A percentile compares a stretch with the other conserved stretches of the same genome.
Conservation (phyloP, 2,888 invertebrate species). For the Scelioninae gen. 2 region DNA sequence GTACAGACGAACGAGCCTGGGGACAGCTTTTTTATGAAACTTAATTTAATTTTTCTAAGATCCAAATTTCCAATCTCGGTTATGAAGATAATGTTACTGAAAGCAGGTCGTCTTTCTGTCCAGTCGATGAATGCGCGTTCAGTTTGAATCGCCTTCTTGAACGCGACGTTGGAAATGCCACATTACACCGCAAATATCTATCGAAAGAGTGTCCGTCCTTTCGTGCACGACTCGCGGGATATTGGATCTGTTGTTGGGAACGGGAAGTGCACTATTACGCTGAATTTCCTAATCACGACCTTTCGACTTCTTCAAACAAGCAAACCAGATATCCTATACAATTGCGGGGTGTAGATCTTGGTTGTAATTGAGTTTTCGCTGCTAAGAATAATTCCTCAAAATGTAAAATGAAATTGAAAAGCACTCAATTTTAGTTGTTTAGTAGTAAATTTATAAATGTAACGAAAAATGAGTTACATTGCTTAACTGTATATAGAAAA, state of each 20-base stretch:
- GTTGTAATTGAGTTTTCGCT: conserved; percentile 31
- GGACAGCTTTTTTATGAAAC: neutral
- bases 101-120: conserved; percentile 1
- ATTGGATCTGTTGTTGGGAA: conserved; percentile 31
- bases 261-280: conserved; percentile 30
- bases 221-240: conserved; percentile 17
- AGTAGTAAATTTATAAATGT: too few species aligned
- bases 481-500: too few species aligned
- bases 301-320: conserved; percentile 35
- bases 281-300: conserved; percentile 47
- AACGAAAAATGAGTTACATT: too few species aligned
- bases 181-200: conserved; percentile 21
- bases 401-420: too few species aligned
- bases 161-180: conserved; percentile 1
- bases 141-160: neutral
- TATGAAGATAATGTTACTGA: conserved; percentile 14
- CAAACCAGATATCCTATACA: conserved; percentile 40
- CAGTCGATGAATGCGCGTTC: conserved; percentile 7
- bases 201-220: conserved; percentile 20
- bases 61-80: conserved; percentile 1
- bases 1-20: too few species aligned
- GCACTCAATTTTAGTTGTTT: too few species aligned
- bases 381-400: conserved; percentile 27
- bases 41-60: neutral
- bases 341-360: conserved; percentile 19